Conservation (phyloP, 2,113 vertebrate species). For the Nestor notabilis region DNA sequence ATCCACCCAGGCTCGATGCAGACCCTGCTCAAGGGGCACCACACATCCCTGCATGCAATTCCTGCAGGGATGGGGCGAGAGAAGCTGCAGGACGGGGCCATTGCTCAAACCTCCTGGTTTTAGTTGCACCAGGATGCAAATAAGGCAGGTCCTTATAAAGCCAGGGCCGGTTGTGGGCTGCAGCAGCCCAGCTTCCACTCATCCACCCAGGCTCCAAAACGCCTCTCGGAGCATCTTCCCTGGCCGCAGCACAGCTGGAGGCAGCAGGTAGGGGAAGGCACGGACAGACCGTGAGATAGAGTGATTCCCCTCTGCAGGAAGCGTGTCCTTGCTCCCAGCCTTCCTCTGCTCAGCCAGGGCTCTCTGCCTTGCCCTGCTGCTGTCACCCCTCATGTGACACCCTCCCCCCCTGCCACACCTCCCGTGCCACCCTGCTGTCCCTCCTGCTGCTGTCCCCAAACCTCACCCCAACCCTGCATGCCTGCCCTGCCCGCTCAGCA, state of each 20-base stretch:
- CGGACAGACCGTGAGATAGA: background rate
- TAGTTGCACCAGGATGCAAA: background rate
- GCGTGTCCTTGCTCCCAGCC: background rate
- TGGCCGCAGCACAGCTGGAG: background rate
- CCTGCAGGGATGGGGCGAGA: background rate
- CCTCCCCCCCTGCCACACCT: background rate
- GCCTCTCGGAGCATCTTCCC: background rate
- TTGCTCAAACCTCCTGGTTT: background rate
- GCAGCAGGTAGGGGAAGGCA: background rate
- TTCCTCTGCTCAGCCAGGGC: background rate
- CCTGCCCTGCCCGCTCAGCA: background rate
- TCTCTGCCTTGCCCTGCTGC: background rate
- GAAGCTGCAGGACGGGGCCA: background rate
- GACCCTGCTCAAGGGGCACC: background rate
- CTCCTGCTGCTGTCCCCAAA: background rate
- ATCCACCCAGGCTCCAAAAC: background rate
- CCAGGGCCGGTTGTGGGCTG: background rate
- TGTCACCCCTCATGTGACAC: background rate
- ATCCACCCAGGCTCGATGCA: background rate
- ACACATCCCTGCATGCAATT: rapidly evolving
- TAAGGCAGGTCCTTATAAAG: background rate
- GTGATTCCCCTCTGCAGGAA: background rate
- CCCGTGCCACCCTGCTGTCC: background rate
- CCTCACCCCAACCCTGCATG: background rate
- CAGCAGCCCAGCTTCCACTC: background rate